Evolutionary conservation across 2,888 invertebrate genomes (phyloP), one percentile per base, ranked within the genome.

Genomic region (Pachliopta kotzebuea): DNA sequence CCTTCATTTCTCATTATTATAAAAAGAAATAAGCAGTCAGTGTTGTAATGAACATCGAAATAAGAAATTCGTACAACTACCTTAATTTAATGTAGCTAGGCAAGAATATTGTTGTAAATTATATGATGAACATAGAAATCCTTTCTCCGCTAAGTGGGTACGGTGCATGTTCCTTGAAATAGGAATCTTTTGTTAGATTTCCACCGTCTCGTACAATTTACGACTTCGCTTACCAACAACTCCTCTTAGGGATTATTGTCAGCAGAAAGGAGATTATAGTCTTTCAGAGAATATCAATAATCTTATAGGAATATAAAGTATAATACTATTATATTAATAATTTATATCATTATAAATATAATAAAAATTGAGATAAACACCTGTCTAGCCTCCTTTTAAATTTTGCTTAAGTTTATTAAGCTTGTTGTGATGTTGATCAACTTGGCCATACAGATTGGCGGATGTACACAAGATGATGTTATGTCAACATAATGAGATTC

Each of bases 171-270:
- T 37, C 53, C 24, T 9, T 50, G 53, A 23, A 50, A 29, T 37
- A 31, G 24, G 23, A 53, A 60, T 60, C 60, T 60, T 60, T 60
- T 60, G 60, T 60, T 53, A 60, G 53, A 50, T 53, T 60, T 23
- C 60, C 31, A 50, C 23, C 37, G 37, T 53, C 24, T 53, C 53
- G 53, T 23, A 52, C 60, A 53, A 53, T 60, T 60, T 60, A 60
- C 60, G 53, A 60, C 53, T 42, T 42, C 59, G 26, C 59, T 59
- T 26, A 29, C 45, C 45, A 21, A 52, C 50, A 52, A 52, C 21
- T 21, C n/a, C 52, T 59, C 50, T 31, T 50, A 29, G 49, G 50
- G n/a, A 59, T 31, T 20, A 20, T 52, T 50, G 50, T 50, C 24
- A 50, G 45, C 29, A 59, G 29, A 50, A 20, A 50, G 26, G 20